Evolutionary conservation across 2,113 vertebrate species (phyloP).

Genomic region (Sigmodon hispidus): DNA sequence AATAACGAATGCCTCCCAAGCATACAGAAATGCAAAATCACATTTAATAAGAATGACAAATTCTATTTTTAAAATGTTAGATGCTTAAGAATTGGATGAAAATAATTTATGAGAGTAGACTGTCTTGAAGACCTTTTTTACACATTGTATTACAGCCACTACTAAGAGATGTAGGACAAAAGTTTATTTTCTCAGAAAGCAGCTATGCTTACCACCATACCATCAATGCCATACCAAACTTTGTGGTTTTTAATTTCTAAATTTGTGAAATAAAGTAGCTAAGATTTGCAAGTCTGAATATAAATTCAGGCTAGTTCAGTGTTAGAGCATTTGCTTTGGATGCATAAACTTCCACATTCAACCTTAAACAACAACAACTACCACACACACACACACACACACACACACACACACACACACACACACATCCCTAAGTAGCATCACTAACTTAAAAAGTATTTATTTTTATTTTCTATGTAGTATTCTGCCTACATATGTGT

Average conservation of each 20-base stretch:
- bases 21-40: constrained; percentile 42
- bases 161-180: not conserved
- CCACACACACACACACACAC: not conserved
- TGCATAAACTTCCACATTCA: not conserved
- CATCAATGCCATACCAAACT: constrained; percentile 70
- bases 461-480: not conserved
- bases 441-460: not conserved
- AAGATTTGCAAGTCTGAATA: constrained; percentile 57
- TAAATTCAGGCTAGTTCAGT: constrained; percentile 9
- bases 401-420: not conserved
- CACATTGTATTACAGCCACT: not conserved
- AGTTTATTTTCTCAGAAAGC: constrained; percentile 82
- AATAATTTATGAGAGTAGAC: constrained; percentile 47
- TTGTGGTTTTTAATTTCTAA: constrained; percentile 33
- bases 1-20: constrained; percentile 35
- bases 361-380: not conserved
- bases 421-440: not conserved
- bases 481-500: not conserved
- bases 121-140: constrained; percentile 50
- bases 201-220: constrained; percentile 89
- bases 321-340: not conserved
- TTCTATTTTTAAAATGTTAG: constrained; percentile 53
- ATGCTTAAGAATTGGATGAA: constrained; percentile 52
- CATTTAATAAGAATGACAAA: constrained; percentile 25
- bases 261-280: constrained; percentile 38